Evolutionary conservation across 2,888 invertebrate species (phyloP), one percentile per base, ranked within the genome.

Genomic region (Macrostomum cliftonense): DNA sequence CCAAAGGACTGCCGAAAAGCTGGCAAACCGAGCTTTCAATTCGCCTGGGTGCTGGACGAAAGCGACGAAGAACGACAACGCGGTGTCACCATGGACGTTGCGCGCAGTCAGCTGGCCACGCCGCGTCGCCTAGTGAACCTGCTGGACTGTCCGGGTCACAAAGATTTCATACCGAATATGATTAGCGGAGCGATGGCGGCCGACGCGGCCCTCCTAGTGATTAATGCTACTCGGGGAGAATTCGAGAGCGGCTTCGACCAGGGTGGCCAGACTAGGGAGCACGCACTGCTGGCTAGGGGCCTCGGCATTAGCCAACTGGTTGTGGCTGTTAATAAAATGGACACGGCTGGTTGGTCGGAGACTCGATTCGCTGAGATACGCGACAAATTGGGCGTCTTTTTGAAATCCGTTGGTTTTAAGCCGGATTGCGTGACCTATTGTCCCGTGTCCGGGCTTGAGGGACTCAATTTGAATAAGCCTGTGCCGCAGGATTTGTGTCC

Each of bases 111-210:
- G 78, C 85, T 0, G 82, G 81, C 0, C 73, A 17, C 16, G 46
- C 17, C 14, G 2, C 14, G 11, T 12, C 49, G 14, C 17, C 47
- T 57, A 36, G 63, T 73, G 21, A 68, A 68, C 9, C 58, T 99
- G 43, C 73, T 99, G 50, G 97, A 99, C 76, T 93, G 97, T 28
- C 97, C 97, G 1, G 97, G 97, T 0, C 97, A 99, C 70, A 89
- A 86, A 67, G 97, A 99, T 69, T 97, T 99, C 64, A 95, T 97
- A 64, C 95, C 97, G 1, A 95, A 97, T 63, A 97, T 99, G 95
- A 97, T 99, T 58, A 85, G 84, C 13, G 74, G 95, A 14, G 91
- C 95, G 1, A 85, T 89, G 0, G 93, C 95, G 71, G 97, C 97
- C 1, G 97, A 99, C 73, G 93, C 88, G 1, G 93, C 91, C 13